Conservation (phyloP, 30 jellyfish, hydroid and myxozoan genomes). For the Turritopsis rubra region DNA sequence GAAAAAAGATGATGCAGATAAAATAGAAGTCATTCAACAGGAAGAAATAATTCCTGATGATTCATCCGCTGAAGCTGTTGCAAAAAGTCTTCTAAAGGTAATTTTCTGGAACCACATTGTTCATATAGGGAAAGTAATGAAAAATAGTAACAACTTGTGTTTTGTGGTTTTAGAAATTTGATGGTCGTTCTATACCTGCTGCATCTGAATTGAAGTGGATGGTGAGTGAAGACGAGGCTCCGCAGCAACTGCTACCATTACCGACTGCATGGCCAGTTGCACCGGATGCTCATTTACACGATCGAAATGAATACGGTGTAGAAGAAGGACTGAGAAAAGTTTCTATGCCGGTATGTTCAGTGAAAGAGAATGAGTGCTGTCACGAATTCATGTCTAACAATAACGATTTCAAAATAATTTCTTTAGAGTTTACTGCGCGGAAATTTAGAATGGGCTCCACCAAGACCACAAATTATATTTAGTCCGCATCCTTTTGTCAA, state of each 20-base stretch:
- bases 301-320: slow-evolving; percentile 32
- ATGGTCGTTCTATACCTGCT: slow-evolving; percentile 71
- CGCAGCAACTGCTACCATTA: slow-evolving; percentile 76
- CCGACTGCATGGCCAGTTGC: slow-evolving; percentile 88
- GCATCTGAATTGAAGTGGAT: slow-evolving; percentile 96
- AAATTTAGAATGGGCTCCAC: slow-evolving; percentile 98
- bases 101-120: background rate
- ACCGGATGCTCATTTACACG: slow-evolving; percentile 60
- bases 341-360: slow-evolving; percentile 51
- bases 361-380: background rate
- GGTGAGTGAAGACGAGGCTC: slow-evolving; percentile 80
- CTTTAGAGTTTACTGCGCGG: slow-evolving; percentile 79
- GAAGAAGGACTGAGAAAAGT: slow-evolving; percentile 42
- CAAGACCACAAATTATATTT: slow-evolving; percentile 82
- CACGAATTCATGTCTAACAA: background rate
- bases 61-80: slow-evolving; percentile 88
- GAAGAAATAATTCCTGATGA: slow-evolving; percentile 63
- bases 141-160: too few species aligned
- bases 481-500: slow-evolving; percentile 76
- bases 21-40: slow-evolving; percentile 25
- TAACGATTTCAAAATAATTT: background rate
- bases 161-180: slow-evolving; percentile 68
- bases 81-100: slow-evolving; percentile 67
- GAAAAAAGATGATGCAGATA: slow-evolving; percentile 21
- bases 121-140: too few species aligned